A percentile compares a stretch with the other conserved stretches of the same genome.
Conservation (phyloP, 2,113 vertebrate species). For the Myrmecophaga tridactyla region DNA sequence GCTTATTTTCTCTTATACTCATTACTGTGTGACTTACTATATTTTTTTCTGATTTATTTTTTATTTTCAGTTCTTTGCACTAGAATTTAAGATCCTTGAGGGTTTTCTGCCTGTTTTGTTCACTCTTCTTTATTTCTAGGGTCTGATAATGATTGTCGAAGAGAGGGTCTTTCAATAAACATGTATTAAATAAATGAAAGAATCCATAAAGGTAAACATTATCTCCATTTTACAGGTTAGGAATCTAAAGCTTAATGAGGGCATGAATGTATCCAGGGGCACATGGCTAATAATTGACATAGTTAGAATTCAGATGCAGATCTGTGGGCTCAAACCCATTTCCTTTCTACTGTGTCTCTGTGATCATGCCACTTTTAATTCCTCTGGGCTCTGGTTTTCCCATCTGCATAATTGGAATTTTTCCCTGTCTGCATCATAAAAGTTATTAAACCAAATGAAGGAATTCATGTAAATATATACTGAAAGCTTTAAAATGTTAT, state of each 20-base stretch:
- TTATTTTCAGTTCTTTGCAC: background rate
- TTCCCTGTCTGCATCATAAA: conserved; percentile 1
- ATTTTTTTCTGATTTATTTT: background rate
- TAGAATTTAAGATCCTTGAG: background rate
- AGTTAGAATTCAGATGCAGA: background rate
- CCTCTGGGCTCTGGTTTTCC: background rate
- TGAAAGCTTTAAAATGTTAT: background rate
- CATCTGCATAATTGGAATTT: background rate
- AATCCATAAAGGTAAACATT: background rate
- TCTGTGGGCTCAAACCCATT: background rate
- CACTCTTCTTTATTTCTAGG: background rate
- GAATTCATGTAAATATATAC: background rate
- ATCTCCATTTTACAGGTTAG: background rate
- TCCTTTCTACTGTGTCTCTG: background rate
- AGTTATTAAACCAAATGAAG: background rate
- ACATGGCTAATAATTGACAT: background rate
- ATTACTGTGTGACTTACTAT: background rate
- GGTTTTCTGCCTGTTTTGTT: background rate
- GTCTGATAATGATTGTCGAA: background rate
- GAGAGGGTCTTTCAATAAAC: background rate
- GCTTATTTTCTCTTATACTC: background rate
- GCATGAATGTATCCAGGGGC: background rate
- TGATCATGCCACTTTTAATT: background rate
- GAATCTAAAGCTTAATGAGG: background rate
- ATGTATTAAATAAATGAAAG: background rate